A percentile compares a stretch with the other conserved stretches of the same genome.
phyloP scores from a whole-genome alignment of 2,888 invertebrate species.

The Caenorhabditis parvicauda region DNA sequence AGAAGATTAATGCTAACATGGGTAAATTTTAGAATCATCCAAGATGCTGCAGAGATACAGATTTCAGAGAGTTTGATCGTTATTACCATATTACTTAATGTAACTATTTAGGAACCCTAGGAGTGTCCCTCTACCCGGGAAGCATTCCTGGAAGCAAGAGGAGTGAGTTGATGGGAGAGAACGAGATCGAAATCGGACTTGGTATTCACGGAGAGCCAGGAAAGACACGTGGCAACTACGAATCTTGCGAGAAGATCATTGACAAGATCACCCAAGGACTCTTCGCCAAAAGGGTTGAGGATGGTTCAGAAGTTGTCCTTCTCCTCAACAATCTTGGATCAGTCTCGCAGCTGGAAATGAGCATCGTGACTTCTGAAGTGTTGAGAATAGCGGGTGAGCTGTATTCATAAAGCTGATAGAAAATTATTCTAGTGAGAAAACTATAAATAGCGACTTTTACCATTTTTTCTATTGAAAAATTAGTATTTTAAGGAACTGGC shows the following conservation, averaged over 20 bases:
- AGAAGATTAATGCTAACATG: slow-evolving; percentile 57
- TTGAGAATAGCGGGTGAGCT: slow-evolving; percentile 71
- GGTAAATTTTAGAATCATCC: slow-evolving; percentile 52
- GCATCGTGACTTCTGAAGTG: slow-evolving; percentile 73
- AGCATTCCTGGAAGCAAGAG: slow-evolving; percentile 72
- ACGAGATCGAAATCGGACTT: slow-evolving; percentile 70
- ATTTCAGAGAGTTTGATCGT: too few species aligned
- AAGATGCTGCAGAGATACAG: too few species aligned
- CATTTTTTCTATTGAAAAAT: too few species aligned
- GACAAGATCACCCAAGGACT: slow-evolving; percentile 65
- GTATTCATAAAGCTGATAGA: background rate
- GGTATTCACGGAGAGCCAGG: slow-evolving; percentile 68
- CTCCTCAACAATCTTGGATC: slow-evolving; percentile 80
- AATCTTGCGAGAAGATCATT: slow-evolving; percentile 64
- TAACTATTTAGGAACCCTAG: slow-evolving; percentile 71
- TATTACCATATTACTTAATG: background rate
- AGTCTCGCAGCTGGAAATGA: slow-evolving; percentile 76
- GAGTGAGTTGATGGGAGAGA: slow-evolving; percentile 70
- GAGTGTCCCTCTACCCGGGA: slow-evolving; percentile 73
- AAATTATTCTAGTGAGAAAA: background rate
- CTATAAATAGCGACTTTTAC: too few species aligned
- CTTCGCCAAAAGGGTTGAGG: slow-evolving; percentile 55
- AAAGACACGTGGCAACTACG: slow-evolving; percentile 65
- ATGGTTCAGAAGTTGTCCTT: slow-evolving; percentile 68
- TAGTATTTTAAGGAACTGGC: too few species aligned